phyloP scores from a whole-genome alignment of 2,888 invertebrate species.

The Sepioteuthis lessoniana region DNA sequence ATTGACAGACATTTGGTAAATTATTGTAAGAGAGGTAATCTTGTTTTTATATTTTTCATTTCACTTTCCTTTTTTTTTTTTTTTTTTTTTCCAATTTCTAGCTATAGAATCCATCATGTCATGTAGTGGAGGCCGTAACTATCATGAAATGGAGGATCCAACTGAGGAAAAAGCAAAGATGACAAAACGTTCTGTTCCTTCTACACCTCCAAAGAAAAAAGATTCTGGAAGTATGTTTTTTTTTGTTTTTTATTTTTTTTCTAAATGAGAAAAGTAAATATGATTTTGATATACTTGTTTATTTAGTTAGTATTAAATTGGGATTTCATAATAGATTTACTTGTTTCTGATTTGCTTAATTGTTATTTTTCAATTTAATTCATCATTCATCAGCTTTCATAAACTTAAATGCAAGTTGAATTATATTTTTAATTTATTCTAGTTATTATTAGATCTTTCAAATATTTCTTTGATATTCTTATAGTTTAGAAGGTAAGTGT shows the following conservation, averaged over 20 bases:
- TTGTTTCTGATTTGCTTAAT: no score
- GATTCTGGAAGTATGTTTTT: constrained; percentile 42
- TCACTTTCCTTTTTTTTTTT: neutral
- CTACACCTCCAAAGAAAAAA: constrained; percentile 52
- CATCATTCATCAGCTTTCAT: no score
- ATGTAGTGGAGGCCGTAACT: constrained; percentile 59
- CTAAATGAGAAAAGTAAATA: no score
- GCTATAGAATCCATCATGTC: constrained; percentile 70
- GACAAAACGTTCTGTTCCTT: constrained; percentile 54
- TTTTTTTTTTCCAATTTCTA: constrained; percentile 51
- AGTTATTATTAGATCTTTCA: neutral
- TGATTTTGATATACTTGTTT: no score
- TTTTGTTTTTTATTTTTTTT: neutral
- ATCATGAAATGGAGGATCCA: constrained; percentile 57
- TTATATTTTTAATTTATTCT: neutral
- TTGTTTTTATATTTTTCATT: no score
- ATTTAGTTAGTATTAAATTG: no score
- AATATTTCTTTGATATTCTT: neutral
- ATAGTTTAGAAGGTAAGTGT: neutral
- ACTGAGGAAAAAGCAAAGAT: constrained; percentile 53
- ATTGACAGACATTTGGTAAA: no score
- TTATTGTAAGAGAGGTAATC: no score
- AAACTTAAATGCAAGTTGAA: neutral
- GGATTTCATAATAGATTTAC: no score
- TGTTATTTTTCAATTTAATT: no score